These are phyloP conservation scores for Diploptera punctata DNA, from an alignment of 2,888 invertebrate genomes.

Conservation along the genomic window DNA sequence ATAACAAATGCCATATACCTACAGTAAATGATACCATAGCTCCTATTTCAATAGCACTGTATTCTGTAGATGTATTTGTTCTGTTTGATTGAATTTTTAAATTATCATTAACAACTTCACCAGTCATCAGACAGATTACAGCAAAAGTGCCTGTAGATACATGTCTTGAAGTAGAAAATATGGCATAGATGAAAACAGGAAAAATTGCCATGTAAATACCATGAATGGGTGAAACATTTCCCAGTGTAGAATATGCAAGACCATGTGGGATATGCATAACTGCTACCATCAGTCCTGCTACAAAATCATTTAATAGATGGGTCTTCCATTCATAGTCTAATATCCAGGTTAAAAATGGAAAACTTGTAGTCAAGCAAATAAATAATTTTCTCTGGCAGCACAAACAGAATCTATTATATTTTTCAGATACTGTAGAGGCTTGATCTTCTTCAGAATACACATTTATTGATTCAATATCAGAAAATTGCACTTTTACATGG, in stretches of 20 bases:
- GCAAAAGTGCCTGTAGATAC: constrained; percentile 1
- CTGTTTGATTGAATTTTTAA: neutral
- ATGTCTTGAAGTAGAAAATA: constrained; percentile 73
- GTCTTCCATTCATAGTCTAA: constrained; percentile 67
- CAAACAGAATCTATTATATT: no score
- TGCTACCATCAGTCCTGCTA: constrained; percentile 86
- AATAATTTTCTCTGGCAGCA: no score
- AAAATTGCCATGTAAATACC: constrained; percentile 92
- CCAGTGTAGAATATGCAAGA: constrained; percentile 79
- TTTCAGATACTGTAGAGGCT: no score
- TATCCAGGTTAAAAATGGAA: constrained; percentile 71
- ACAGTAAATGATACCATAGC: neutral
- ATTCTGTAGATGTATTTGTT: no score
- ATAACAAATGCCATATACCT: neutral
- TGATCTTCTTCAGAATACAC: no score
- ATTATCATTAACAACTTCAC: neutral
- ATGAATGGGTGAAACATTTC: constrained; percentile 74
- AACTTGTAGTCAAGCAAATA: no score
- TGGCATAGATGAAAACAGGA: constrained; percentile 83
- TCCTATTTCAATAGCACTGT: neutral
- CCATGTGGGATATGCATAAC: constrained; percentile 93
- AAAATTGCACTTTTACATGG: no score
- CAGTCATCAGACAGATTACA: constrained; percentile 6
- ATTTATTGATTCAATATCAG: no score
- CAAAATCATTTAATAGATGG: constrained; percentile 73